Evolutionary conservation across 1,140 invertebrate genomes (phyloP).

Genomic region (Berghia stephanieae): DNA sequence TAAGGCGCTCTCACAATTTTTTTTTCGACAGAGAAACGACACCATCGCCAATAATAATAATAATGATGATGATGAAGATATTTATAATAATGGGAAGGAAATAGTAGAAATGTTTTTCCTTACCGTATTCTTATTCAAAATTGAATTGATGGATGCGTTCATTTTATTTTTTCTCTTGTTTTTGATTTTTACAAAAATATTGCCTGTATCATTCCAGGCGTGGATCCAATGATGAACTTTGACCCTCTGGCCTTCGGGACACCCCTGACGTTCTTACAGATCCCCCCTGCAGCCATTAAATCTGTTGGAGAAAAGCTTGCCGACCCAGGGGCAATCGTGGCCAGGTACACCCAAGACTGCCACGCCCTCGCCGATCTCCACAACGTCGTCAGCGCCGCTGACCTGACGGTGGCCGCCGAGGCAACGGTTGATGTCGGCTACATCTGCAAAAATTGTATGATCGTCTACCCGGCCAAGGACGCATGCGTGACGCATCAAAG

Average conservation of each 20-base stretch:
- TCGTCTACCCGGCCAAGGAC: slow-evolving; percentile 81
- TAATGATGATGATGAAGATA: too few relatives aligned
- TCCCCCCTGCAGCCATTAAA: slow-evolving; percentile 68
- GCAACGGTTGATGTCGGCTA: slow-evolving; percentile 82
- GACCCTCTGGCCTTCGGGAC: slow-evolving; percentile 68
- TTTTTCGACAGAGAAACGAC: too few relatives aligned
- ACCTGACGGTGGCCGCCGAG: slow-evolving; percentile 67
- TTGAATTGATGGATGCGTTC: too few relatives aligned
- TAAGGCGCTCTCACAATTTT: too few relatives aligned
- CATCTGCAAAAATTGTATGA: slow-evolving; percentile 86
- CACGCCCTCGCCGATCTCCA: slow-evolving; percentile 64
- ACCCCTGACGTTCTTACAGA: slow-evolving; percentile 69
- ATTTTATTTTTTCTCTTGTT: slow-evolving; percentile 13
- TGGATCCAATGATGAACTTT: slow-evolving; percentile 61
- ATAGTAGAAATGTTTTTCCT: too few relatives aligned
- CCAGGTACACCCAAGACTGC: slow-evolving; percentile 69
- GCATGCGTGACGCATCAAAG: slow-evolving; percentile 79
- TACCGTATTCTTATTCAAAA: too few relatives aligned
- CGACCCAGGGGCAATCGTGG: slow-evolving; percentile 64
- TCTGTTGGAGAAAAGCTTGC: slow-evolving; percentile 67
- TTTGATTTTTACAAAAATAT: not conserved
- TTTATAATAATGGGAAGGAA: too few relatives aligned
- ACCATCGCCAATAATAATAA: too few relatives aligned
- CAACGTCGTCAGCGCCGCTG: slow-evolving; percentile 50
- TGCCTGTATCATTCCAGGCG: slow-evolving; percentile 42